These are phyloP conservation scores for Myiotriccus ornatus DNA, from an alignment of 2,797 vertebrate genomes.

Conservation along the genomic window DNA sequence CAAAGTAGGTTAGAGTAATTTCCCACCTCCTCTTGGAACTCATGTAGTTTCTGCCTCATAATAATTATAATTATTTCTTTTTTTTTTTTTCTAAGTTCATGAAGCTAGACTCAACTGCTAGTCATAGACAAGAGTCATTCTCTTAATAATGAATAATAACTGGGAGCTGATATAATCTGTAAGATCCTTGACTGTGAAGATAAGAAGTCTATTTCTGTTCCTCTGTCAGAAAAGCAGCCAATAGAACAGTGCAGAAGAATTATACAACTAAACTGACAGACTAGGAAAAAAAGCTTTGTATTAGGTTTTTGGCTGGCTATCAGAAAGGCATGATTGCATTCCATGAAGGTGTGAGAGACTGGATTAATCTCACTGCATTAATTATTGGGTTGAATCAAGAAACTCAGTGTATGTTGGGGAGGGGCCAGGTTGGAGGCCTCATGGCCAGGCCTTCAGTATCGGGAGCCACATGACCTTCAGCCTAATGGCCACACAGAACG, in stretches of 20 bases:
- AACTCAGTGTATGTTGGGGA: no score
- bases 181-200: not conserved
- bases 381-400: no score
- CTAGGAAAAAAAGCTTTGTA: not conserved
- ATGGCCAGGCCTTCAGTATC: no score
- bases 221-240: not conserved
- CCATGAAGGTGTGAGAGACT: not conserved
- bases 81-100: not conserved
- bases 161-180: not conserved
- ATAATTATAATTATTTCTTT: not conserved
- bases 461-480: no score
- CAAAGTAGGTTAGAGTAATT: slow-evolving; percentile 7
- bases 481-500: no score
- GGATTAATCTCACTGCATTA: no score
- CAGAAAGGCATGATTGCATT: not conserved
- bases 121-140: not conserved
- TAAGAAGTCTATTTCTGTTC: not conserved
- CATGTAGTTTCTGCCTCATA: not conserved
- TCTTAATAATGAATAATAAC: not conserved
- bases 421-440: no score
- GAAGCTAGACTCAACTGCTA: not conserved
- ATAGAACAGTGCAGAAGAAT: not conserved
- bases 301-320: not conserved
- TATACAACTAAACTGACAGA: not conserved
- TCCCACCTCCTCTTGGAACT: not conserved